Percentiles rank a stretch among this genome's conserved stretches.
phyloP scores from a whole-genome alignment of 1,140 invertebrate species.

The Colletes gigas region DNA sequence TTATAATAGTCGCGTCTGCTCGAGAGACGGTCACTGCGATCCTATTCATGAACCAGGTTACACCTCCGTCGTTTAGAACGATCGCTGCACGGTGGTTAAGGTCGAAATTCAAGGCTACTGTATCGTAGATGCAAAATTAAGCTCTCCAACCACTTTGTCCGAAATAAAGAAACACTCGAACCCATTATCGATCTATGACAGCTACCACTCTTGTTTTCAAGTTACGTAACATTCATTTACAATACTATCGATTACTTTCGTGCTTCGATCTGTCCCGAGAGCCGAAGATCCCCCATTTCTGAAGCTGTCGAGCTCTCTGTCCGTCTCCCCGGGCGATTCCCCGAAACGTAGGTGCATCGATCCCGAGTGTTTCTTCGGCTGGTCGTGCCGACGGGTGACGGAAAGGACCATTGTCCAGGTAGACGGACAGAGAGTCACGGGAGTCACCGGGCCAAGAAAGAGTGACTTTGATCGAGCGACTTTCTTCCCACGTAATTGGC shows the following conservation, averaged over 20 bases:
- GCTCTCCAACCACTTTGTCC: no score
- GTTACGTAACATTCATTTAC: no score
- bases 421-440: neutral
- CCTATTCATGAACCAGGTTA: neutral
- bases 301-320: neutral
- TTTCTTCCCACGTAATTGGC: conserved; percentile 53
- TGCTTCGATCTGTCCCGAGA: no score
- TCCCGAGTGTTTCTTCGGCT: neutral
- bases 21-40: conserved; percentile 18
- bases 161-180: no score
- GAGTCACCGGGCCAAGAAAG: conserved; percentile 17
- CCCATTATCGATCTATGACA: no score
- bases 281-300: no score
- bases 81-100: neutral
- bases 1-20: conserved; percentile 37
- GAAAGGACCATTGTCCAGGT: conserved; percentile 32
- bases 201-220: no score
- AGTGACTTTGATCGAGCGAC: conserved; percentile 62
- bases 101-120: conserved; percentile 10
- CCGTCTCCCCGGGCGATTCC: neutral
- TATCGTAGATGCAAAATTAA: neutral
- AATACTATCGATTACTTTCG: no score
- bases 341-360: neutral
- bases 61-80: neutral
- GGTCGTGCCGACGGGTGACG: neutral